These are phyloP conservation scores for Cataglyphis rosenhaueri DNA, from an alignment of 2,888 invertebrate species.

Conservation along the genomic window DNA sequence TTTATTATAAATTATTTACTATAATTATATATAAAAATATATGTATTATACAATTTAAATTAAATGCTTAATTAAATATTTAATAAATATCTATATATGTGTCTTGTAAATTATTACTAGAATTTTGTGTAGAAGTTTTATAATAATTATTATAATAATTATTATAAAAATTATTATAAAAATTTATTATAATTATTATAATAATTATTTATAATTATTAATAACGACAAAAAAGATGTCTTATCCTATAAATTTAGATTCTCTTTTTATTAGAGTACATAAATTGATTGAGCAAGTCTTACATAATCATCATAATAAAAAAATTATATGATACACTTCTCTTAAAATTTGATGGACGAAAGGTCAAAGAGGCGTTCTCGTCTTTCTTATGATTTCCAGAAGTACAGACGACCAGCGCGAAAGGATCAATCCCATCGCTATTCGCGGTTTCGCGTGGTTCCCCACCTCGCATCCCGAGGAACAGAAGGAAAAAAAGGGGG, in stretches of 20 bases:
- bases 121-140: not conserved
- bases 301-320: not conserved
- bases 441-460: conserved; percentile 42
- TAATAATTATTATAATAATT: not conserved
- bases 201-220: not conserved
- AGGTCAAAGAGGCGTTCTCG: not conserved
- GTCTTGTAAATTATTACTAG: not conserved
- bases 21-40: not conserved
- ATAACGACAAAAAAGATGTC: not conserved
- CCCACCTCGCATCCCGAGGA: conserved; percentile 44
- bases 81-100: not conserved
- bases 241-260: not conserved
- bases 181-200: no score
- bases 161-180: no score
- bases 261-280: not conserved
- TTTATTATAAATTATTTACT: not conserved
- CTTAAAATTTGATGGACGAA: not conserved
- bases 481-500: conserved; percentile 45
- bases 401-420: conserved; percentile 11
- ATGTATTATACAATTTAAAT: not conserved
- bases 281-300: not conserved
- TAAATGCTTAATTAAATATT: not conserved
- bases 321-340: not conserved
- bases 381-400: conserved; percentile 20
- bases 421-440: conserved; percentile 44